These are phyloP conservation scores for Grapholita molesta DNA, from an alignment of 1,140 invertebrate genomes.

Conservation along the genomic window DNA sequence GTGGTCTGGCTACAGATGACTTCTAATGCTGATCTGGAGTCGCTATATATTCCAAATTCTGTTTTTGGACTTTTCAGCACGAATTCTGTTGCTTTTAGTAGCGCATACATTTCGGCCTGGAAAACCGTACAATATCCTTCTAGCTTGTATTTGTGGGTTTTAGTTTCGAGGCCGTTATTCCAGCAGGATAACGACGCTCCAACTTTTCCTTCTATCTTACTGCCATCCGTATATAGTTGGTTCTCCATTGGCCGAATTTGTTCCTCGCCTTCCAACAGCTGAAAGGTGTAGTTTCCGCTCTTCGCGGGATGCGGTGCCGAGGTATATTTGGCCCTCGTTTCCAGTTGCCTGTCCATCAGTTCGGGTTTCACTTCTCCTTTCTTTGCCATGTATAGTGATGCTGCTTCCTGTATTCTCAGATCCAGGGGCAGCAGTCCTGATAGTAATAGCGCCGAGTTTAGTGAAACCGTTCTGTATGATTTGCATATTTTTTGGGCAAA, in stretches of 20 bases:
- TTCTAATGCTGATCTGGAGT: slow-evolving; percentile 20
- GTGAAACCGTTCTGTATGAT: no score
- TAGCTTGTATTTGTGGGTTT: neutral
- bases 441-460: no score
- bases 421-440: slow-evolving; percentile 18
- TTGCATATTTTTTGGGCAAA: no score
- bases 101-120: slow-evolving; percentile 21
- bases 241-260: neutral
- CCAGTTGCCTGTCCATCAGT: neutral
- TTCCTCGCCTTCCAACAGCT: neutral
- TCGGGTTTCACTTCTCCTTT: neutral
- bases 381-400: neutral
- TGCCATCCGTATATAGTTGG: slow-evolving; percentile 2
- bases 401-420: slow-evolving; percentile 17
- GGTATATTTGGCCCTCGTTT: neutral
- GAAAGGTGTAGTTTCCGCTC: neutral
- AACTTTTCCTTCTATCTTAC: neutral
- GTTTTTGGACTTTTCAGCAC: neutral
- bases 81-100: slow-evolving; percentile 7
- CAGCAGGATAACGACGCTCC: neutral
- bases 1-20: neutral
- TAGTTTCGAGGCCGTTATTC: neutral
- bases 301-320: neutral
- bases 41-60: neutral
- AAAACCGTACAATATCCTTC: slow-evolving; percentile 21